Evolutionary conservation across 92 coral and sea anemone species (phyloP).

Genomic region (Epizoanthus fatuus): DNA sequence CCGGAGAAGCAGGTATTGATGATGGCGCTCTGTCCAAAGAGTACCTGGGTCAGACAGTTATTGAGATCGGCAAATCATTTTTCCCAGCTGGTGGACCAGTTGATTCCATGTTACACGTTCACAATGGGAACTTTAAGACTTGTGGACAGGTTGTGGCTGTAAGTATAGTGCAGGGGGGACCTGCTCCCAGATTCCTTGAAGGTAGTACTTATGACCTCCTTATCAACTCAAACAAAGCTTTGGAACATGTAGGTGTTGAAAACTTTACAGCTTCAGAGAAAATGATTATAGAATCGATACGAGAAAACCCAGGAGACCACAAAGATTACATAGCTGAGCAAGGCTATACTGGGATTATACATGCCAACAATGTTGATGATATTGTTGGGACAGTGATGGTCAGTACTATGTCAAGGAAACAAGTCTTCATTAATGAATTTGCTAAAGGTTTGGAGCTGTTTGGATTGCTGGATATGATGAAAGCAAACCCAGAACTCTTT

Average conservation of each 20-base stretch:
- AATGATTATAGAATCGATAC: conserved; percentile 20
- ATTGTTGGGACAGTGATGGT: conserved; percentile 49
- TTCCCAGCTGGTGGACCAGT: conserved; percentile 24
- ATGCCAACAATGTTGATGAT: conserved; percentile 23
- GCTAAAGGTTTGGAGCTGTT: conserved; percentile 41
- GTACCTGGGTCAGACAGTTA: conserved; percentile 26
- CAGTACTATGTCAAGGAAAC: conserved; percentile 38
- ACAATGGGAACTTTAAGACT: conserved; percentile 36
- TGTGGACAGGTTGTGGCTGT: conserved; percentile 40
- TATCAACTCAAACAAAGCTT: conserved; percentile 10
- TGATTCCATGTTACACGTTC: conserved; percentile 31
- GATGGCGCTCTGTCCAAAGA: conserved; percentile 27
- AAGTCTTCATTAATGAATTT: conserved; percentile 48
- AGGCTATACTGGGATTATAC: conserved; percentile 49
- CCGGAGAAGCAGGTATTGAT: conserved; percentile 26
- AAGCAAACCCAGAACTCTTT: conserved; percentile 30
- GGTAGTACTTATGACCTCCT: conserved; percentile 2
- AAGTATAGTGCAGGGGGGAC: conserved; percentile 18
- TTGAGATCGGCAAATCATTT: conserved; percentile 9
- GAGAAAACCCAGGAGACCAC: conserved; percentile 33
- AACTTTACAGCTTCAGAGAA: conserved; percentile 26
- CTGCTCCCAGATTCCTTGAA: conserved; percentile 27
- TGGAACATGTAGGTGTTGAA: conserved; percentile 17
- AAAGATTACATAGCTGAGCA: conserved; percentile 47
- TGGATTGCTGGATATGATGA: conserved; percentile 31